Base-by-base conservation (phyloP, 2,888 invertebrate genomes). In the Epinotia demarniana region DNA sequence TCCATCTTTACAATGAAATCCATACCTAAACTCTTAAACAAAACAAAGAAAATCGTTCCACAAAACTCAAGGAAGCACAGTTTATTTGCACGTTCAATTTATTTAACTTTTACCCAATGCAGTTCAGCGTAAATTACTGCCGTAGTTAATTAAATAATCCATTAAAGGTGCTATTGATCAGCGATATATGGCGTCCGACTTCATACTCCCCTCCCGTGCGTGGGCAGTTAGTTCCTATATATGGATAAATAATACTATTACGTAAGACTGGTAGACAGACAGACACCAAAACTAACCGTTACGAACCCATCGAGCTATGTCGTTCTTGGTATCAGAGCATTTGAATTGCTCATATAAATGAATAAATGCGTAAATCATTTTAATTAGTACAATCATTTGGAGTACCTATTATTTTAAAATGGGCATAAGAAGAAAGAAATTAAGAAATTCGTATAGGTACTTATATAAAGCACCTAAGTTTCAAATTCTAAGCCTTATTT, bases 141-240 rank as follows among this genome's bases (percentile, higher is more conserved):
- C 73, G 55, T 55, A 49, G 46, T 73, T 75, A 77, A 77, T 77
- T 77, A 70, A 77, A 77, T 77, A 75, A 77, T 67, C 64, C 77
- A 70, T 70, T 75, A 73, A 77, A 70, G 74, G 73, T 63, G 74
- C 46, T 75, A 64, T 75, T 75, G 74, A 64, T 70, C 46, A 39
- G 19, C 63, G 27, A 55, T 63, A 75, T 61, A 70, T 68, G 53
- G 67, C 43, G 46, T 27, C 23, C 33, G 61, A 43, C 43, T 62
- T 55, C 61, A 73, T 19, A 61, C 60, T 46, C 62, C n/a, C 55
- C 23, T 46, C 57, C 18, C 63, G 43, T 60, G 55, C 18, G 55
- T 39, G 55, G 13, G 58, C 23, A 27, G 18, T 53, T 4, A 6
- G 58, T 23, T 23, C 3, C 67, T 67, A 55, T 55, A 67, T 55